Base-by-base conservation (phyloP, 2,888 invertebrate genomes). In the Agonum fuliginosum region DNA sequence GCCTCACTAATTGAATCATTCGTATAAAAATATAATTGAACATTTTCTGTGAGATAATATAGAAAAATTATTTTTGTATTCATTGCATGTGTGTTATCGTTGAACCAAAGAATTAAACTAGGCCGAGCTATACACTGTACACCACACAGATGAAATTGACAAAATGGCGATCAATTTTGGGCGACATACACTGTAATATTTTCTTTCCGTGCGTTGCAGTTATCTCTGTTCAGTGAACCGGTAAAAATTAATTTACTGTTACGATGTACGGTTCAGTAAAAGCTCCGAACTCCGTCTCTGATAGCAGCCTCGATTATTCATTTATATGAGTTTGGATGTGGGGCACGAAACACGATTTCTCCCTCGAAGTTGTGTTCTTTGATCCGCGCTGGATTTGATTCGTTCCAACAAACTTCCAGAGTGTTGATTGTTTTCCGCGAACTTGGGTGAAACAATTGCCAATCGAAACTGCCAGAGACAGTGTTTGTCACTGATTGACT, bases 211-310 rank as follows among this genome's bases (percentile, higher is more conserved):
- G 17, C 17, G 14, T 17, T 14, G 46, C 58, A 30, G 58, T 62
- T 62, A 62, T 62, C 58, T 62, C 58, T 62, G 58, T 8, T 62
- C 8, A 30, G 30, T 62, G 58, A 62, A 62, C 58, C 58, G 58
- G 58, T 30, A 62, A 62, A 30, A 62, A 62, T 62, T 62, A 62
- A 62, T 62, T 62, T 62, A 62, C 58, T 27, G 58, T 62, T 62
- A 30, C 30, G 17, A 0, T 27, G 58, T 20, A 20, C 48, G 48
- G 48, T 48, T 48, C 17, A 48, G 10, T 48, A 17, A 48, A 10
- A 48, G 8, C 19, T 17, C 12, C 12, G 14, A 17, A n/a, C n/a
- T 30, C 48, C 19, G 19, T 17, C 30, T 30, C 30, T 54, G 54
- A 54, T 54, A 43, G 14, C 17, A 22, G 22, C 0, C n/a, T 5